Evolutionary conservation across 2,113 vertebrate species (phyloP), one percentile per base, ranked within the genome.

Genomic region (Pluvianellus socialis): DNA sequence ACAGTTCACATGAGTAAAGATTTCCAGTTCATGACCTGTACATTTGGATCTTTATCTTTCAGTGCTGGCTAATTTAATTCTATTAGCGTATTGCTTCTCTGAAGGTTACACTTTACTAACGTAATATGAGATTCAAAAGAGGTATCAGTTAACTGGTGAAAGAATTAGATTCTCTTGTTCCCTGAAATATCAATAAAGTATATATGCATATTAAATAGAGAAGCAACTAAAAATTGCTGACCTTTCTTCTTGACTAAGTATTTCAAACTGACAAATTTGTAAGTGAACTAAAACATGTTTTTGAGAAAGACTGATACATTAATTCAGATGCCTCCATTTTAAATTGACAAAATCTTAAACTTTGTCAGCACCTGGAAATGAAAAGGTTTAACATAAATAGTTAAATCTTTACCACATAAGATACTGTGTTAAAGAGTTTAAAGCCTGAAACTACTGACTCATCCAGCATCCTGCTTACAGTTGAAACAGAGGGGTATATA

Each of bases 321-420:
- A 59, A 21, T 38, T 83, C n/a, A 71, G 32, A 26, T 63, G 14
- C 3, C 21, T 71, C 14, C 5, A 26, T 44, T 84, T 83, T 22
- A 53, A 53, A 52, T 20, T 58, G 12, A 83, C 12, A 15, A 79
- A 79, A 76, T 42, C 16, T 42, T 82, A 76, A 86, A 76, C 17
- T 38, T 3, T 32, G 7, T 27, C 18, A 50, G 35, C 16, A 79
- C 14, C 5, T 67, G 21, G 24, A 71, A 92, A 53, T 35, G 13
- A 81, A 73, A 53, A 80, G 5, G 5, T 7, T 53, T 0, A 2
- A 33, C 0, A 1, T 24, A 86, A 76, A 76, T 9, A 56, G 12
- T 42, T 76, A 40, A 88, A 76, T 12, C 1, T 86, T 75, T 49
- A 68, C 15, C 19, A 58, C 8, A 63, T 33, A n/a, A 86, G 10